Base-by-base conservation (phyloP, 2,113 vertebrate genomes). In the Bettongia penicillata region DNA sequence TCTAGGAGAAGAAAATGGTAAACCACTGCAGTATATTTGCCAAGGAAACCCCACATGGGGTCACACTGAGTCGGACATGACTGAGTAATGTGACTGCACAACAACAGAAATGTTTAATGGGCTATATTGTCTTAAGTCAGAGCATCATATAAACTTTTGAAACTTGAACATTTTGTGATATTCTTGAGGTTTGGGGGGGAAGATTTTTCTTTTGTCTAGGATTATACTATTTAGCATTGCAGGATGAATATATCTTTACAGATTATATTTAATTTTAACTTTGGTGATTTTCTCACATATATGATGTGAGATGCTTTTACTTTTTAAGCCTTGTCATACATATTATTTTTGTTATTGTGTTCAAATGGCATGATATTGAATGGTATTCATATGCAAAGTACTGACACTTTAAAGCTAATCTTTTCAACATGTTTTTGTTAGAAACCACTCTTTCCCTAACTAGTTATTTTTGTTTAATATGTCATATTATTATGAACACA, bases 141-240 rank as follows among this genome's bases (percentile, higher is more conserved):
- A 84, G 90, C 91, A 93, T 92, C 57, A 55, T 48, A 47, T 91
- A 43, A 14, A 8, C 53, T 89, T 25, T 95, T 91, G 90, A 95
- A 95, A 91, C 53, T 52, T 51, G 84, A 91, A 53, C 55, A 92
- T 48, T 43, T 97, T 91, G 24, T 24, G 19, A 53, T 91, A 61
- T 96, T 57, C 57, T 92, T 94, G 77, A 89, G 28, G 92, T 91
- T 94, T 50, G 25, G 52, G 4, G 31, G 28, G 9, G 49, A 93
- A 90, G 49, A 22, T 2, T 53, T 92, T 2, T 91, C 95, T 84
- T 84, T 95, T 57, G 22, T 51, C 93, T 97, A 28, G 49, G 93
- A 97, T 91, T 94, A 50, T 24, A 91, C 26, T 12, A 48, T 89
- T 97, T n/a, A 94, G 84, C 90, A 91, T 68, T 93, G 28, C 14